These are phyloP conservation scores for Morphnarchus princeps DNA, from an alignment of 2,113 vertebrate genomes.

Conservation along the genomic window DNA sequence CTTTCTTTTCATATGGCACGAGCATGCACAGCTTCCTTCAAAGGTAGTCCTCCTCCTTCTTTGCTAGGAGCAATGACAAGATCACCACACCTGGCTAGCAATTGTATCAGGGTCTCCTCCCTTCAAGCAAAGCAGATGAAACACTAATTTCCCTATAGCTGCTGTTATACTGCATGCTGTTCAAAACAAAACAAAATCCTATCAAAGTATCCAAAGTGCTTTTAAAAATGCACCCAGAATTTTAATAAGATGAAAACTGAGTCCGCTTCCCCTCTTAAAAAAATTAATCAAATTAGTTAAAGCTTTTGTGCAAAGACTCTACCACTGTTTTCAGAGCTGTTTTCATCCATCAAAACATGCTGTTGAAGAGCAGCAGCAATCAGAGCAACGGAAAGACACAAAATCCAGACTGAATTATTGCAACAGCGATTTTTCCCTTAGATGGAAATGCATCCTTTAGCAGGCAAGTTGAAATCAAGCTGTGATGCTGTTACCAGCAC, in stretches of 20 bases:
- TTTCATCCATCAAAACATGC: neutral
- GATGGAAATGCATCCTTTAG: neutral
- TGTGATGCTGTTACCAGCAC: neutral
- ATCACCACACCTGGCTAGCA: slow-evolving; percentile 22
- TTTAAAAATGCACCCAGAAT: neutral
- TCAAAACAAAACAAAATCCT: neutral
- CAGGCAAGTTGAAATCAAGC: neutral
- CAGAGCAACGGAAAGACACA: neutral
- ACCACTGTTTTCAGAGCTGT: neutral
- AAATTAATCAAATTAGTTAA: neutral
- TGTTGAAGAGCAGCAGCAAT: neutral
- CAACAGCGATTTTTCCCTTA: neutral
- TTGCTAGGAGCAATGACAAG: slow-evolving; percentile 10
- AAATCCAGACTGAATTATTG: neutral
- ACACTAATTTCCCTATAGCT: neutral
- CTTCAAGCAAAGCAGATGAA: neutral
- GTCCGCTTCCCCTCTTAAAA: neutral
- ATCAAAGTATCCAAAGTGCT: neutral
- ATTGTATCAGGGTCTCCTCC: neutral
- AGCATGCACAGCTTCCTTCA: slow-evolving; percentile 7
- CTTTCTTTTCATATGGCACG: slow-evolving; percentile 13
- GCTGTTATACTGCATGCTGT: neutral
- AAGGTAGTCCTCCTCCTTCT: neutral
- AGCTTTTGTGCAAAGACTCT: neutral
- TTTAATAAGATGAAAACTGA: neutral